Percentiles rank a stretch among this genome's conserved stretches.
These are phyloP conservation scores for Lithobates pipiens DNA, from an alignment of 2,797 vertebrate species.

Conservation along the genomic window DNA sequence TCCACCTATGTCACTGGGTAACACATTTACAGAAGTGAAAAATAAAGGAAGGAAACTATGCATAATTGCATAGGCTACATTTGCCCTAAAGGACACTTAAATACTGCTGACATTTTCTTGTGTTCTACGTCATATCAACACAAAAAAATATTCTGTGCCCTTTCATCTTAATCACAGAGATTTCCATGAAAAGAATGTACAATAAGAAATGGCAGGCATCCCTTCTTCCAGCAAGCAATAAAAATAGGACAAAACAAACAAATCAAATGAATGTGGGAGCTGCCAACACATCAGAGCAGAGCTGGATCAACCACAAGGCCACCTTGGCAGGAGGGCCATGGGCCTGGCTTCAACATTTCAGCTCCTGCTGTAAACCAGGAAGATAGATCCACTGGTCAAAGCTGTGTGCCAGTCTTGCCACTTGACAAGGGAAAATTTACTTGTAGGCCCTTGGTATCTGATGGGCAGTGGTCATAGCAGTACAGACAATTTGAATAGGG, in stretches of 20 bases:
- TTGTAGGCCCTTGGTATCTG: too few species aligned
- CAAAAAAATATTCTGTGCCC: neutral
- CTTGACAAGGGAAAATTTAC: too few species aligned
- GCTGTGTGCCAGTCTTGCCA: too few species aligned
- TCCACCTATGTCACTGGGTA: conserved; percentile 26
- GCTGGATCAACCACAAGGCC: neutral
- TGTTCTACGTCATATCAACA: neutral
- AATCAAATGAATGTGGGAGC: neutral
- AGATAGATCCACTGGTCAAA: too few species aligned
- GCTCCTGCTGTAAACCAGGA: too few species aligned
- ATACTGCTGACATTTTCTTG: neutral
- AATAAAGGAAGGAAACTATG: neutral
- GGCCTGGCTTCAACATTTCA: too few species aligned
- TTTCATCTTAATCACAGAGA: neutral
- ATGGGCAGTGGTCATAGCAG: too few species aligned
- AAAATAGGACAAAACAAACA: neutral
- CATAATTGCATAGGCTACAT: neutral
- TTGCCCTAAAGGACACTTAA: neutral
- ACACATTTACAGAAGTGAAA: conserved; percentile 17
- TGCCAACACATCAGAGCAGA: neutral
- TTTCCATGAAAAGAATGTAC: neutral
- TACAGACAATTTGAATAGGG: too few species aligned
- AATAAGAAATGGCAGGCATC: neutral
- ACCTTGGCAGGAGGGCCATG: neutral
- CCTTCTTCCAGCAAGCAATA: neutral